These are phyloP conservation scores for Melitaea athalia DNA, from an alignment of 2,888 invertebrate genomes.

Conservation along the genomic window DNA sequence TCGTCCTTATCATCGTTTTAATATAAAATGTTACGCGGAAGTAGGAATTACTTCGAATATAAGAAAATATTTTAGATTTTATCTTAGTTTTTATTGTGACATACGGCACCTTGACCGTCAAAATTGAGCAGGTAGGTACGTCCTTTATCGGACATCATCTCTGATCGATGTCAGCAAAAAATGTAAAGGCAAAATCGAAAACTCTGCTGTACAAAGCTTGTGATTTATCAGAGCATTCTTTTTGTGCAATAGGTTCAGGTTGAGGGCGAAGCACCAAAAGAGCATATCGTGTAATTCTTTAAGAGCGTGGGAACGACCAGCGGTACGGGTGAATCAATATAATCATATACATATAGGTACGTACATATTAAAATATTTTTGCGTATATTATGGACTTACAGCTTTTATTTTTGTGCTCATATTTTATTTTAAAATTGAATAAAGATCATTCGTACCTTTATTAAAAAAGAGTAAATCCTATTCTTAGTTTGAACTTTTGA, in stretches of 20 bases:
- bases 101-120: constrained; percentile 76
- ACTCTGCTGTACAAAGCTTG: constrained; percentile 70
- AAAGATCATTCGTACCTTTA: no score
- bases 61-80: constrained; percentile 50
- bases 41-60: constrained; percentile 48
- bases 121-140: constrained; percentile 78
- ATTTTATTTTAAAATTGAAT: no score
- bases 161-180: constrained; percentile 69
- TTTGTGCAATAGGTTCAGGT: constrained; percentile 78
- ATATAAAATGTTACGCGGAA: constrained; percentile 59
- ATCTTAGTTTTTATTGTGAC: constrained; percentile 75
- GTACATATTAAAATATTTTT: no score
- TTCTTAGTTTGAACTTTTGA: no score
- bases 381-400: no score
- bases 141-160: constrained; percentile 65
- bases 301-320: constrained; percentile 69
- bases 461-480: no score
- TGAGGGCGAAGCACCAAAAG: constrained; percentile 78
- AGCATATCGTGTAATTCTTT: constrained; percentile 77
- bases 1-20: constrained; percentile 6
- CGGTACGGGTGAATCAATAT: background rate
- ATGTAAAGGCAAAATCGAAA: constrained; percentile 64
- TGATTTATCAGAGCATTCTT: constrained; percentile 77
- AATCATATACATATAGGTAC: no score
- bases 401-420: no score